Evolutionary conservation across 2,113 vertebrate species (phyloP), one percentile per base, ranked within the genome.

Genomic region (Rhombomys opimus): DNA sequence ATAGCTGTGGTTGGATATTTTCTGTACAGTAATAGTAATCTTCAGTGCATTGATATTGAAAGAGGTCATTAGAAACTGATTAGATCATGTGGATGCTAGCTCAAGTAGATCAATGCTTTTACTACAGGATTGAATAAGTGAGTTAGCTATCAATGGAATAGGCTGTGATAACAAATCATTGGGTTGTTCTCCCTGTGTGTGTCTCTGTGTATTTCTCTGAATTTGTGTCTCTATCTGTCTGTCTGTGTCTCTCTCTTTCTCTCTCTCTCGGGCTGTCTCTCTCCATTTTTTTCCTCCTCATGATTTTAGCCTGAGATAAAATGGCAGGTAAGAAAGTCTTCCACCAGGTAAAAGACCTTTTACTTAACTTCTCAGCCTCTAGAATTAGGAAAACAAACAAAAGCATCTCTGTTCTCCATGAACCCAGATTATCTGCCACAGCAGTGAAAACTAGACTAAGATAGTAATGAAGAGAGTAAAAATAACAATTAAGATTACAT

Each of bases 401-500:
- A 72, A 30, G 17, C 46, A 76, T 2, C 35, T 30, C 14, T 54
- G 3, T 75, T 85, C 23, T 30, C 65, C 9, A 75, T 86, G 61
- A 86, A 87, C 30, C 32, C 10, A 68, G 10, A 38, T n/a, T 46
- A 20, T 75, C 12, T 52, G 32, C n/a, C 52, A 65, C 5, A 63
- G 30, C 3, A 30, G 5, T 12, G 17, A 3, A 18, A 20, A 65
- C 27, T 12, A 30, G 30, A 61, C 5, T 11, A 59, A 11, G 52
- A 61, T 15, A n/a, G 70, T 46, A 61, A 59, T 18, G 63, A 73
- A 84, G 27, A 30, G 22, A 85, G 41, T 90, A 35, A 73, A 84
- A 67, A 57, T 86, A 35, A 72, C 25, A 80, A 61, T 89, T 85
- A 94, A 86, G n/a, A 94, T 59, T 12, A 68, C 7, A 11, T 25